Base-by-base conservation (phyloP, 2,797 vertebrate genomes). In the Rhinella marina region DNA sequence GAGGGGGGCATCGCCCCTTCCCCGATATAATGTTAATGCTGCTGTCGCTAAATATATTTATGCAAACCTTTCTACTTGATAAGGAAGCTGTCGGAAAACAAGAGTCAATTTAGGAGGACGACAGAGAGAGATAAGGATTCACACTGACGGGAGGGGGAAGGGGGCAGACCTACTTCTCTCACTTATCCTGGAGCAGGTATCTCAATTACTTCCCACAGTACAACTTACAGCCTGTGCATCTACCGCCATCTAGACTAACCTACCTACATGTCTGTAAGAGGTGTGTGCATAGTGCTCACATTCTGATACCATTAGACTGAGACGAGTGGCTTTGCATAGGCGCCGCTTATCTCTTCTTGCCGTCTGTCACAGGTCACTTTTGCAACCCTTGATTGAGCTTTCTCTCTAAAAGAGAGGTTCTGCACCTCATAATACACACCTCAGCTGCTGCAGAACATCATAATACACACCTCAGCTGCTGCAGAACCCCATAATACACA, bases 1-100 rank as follows among this genome's bases (percentile, higher is more conserved):
- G 29, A 80, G 17, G 29, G 21, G 57, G 56, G 27, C 56, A n/a
- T 3, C 29, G 23, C 21, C 32, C 13, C 29, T 21, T 79, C 57
- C 27, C 52, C 77, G 0, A 1, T 12, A 14, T 14, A 48, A 41
- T 62, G 57, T 6, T 14, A 29, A 62, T 2, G 32, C 21, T 12
- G 29, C 79, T 41, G 29, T 23, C 27, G 59, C 19, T n/a, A 64
- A n/a, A 48, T 27, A 6, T 64, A 81, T 81, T 62, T 68, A 68
- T 70, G 61, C 50, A 66, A 85, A 50, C 29, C 16, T 77, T 78
- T 54, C 32, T 59, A 54, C 68, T 75, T 85, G 41, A 76, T 61
- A 76, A 61, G 32, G 11, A 68, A 72, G 66, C 73, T 62, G 73
- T 75, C 2, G 14, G 29, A 85, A 61, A 81, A 25, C 29, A 54